These are phyloP conservation scores for Epirrhoe alternata DNA, from an alignment of 2,888 invertebrate genomes.

Conservation along the genomic window DNA sequence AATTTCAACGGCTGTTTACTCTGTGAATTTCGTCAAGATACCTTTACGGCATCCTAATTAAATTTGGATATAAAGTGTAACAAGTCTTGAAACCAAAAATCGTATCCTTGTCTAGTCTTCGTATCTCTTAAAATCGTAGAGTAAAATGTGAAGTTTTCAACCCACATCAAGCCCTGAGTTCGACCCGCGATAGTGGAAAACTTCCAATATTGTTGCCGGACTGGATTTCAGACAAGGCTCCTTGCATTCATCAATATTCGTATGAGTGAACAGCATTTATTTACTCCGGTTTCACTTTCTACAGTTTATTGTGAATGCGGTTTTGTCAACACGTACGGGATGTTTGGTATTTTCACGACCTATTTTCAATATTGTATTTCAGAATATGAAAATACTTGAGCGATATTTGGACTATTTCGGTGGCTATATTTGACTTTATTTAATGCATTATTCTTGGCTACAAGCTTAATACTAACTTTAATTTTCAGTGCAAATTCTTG, in stretches of 20 bases:
- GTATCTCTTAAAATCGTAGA: too few relatives aligned
- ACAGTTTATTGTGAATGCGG: conserved; percentile 16
- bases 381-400: neutral
- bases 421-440: too few relatives aligned
- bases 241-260: conserved; percentile 43
- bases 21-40: too few relatives aligned
- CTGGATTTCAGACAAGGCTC: conserved; percentile 43
- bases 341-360: conserved; percentile 11
- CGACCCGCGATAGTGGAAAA: conserved; percentile 61
- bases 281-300: conserved; percentile 33
- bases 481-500: too few relatives aligned
- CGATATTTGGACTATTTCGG: too few relatives aligned
- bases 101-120: too few relatives aligned
- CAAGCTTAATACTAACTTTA: too few relatives aligned
- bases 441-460: too few relatives aligned
- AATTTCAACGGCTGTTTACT: too few relatives aligned
- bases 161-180: conserved; percentile 3
- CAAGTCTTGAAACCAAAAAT: too few relatives aligned
- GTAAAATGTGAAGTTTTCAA: neutral
- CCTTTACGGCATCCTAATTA: too few relatives aligned
- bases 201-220: conserved; percentile 53
- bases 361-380: conserved; percentile 1
- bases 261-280: conserved; percentile 34
- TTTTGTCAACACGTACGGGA: conserved; percentile 12
- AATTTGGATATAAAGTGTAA: too few relatives aligned